These are phyloP conservation scores for Aeoliscus strigatus DNA, from an alignment of 2,797 vertebrate genomes.

Conservation along the genomic window DNA sequence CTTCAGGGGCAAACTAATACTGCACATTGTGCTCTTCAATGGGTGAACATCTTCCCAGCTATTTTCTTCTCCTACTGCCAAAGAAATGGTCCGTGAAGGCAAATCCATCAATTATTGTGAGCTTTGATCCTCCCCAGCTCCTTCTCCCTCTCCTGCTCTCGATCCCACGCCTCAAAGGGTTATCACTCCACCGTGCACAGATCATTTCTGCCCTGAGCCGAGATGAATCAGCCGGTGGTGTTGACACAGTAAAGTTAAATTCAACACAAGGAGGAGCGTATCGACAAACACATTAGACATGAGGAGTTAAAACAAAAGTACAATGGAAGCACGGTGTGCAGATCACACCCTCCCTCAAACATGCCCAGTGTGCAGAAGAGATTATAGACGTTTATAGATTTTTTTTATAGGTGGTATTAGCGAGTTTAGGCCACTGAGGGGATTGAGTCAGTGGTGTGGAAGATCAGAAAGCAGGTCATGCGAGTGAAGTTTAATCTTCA, in stretches of 20 bases:
- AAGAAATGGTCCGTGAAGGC: slow-evolving; percentile 46
- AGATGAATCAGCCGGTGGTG: slow-evolving; percentile 30
- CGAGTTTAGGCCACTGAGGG: slow-evolving; percentile 32
- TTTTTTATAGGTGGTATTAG: slow-evolving; percentile 60
- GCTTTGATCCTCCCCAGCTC: not conserved
- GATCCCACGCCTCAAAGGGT: slow-evolving; percentile 15
- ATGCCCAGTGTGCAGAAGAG: slow-evolving; percentile 33
- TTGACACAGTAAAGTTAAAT: slow-evolving; percentile 39
- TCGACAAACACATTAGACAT: slow-evolving; percentile 54
- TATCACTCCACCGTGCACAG: slow-evolving; percentile 12
- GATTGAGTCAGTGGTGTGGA: slow-evolving; percentile 44
- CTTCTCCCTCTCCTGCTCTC: not conserved
- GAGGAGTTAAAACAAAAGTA: slow-evolving; percentile 48
- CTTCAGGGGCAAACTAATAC: slow-evolving; percentile 24
- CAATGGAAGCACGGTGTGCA: slow-evolving; percentile 27
- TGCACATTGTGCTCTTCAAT: slow-evolving; percentile 23
- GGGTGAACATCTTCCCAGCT: slow-evolving; percentile 7
- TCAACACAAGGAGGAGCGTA: slow-evolving; percentile 33
- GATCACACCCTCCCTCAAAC: slow-evolving; percentile 39
- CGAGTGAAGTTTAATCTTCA: slow-evolving; percentile 47
- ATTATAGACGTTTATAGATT: slow-evolving; percentile 58
- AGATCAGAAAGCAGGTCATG: slow-evolving; percentile 53
- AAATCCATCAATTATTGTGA: slow-evolving; percentile 34
- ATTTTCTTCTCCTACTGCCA: slow-evolving; percentile 12
- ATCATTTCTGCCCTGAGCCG: slow-evolving; percentile 20